Percentiles rank a stretch among this genome's conserved stretches.
Conservation (phyloP, 2,888 invertebrate genomes). For the Tricholauxania praeusta region DNA sequence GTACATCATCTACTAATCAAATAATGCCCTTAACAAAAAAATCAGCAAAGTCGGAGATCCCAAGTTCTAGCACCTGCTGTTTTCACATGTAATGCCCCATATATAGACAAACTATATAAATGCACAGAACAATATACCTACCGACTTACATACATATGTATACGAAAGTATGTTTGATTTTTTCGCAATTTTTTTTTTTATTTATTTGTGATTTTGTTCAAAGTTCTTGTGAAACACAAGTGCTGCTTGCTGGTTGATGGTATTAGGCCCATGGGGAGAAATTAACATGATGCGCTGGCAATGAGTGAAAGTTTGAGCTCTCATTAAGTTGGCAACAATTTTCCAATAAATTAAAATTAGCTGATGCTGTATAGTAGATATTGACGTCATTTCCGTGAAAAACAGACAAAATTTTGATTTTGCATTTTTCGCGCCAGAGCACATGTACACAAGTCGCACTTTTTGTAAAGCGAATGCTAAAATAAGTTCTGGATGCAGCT, state of each 20-base stretch:
- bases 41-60: too few species aligned
- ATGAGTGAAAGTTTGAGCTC: constrained; percentile 15
- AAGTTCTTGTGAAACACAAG: constrained; percentile 5
- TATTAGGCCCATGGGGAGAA: constrained; percentile 14
- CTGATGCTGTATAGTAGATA: not conserved
- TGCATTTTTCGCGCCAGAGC: too few species aligned
- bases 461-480: too few species aligned
- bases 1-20: not conserved
- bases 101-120: too few species aligned
- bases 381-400: constrained; percentile 27
- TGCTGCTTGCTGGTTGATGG: not conserved
- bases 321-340: constrained; percentile 23
- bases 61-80: too few species aligned
- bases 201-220: constrained; percentile 4
- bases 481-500: too few species aligned
- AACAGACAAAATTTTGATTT: not conserved
- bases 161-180: not conserved
- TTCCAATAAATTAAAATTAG: constrained; percentile 30
- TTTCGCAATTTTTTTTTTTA: constrained; percentile 4
- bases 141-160: not conserved
- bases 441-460: too few species aligned
- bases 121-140: too few species aligned
- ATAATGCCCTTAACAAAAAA: too few species aligned
- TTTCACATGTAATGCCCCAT: too few species aligned
- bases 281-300: constrained; percentile 7